phyloP scores from a whole-genome alignment of 2,888 invertebrate species.

The Drosophila subsilvestris region DNA sequence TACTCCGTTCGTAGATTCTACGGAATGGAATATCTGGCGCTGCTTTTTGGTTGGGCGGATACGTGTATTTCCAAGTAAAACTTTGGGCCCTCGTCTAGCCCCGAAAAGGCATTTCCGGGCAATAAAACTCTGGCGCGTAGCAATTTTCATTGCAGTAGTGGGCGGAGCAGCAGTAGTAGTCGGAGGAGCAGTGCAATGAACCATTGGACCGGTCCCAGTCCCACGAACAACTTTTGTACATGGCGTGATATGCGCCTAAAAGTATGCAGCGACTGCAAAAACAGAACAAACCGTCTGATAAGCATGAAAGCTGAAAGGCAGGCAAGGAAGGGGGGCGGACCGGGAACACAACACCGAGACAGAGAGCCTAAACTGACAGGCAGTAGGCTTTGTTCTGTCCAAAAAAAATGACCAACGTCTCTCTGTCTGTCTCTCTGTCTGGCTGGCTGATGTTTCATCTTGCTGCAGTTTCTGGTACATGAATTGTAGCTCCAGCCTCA shows the following conservation, averaged over 20 bases:
- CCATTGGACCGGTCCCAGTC: slow-evolving; percentile 27
- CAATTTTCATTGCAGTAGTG: slow-evolving; percentile 43
- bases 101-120: slow-evolving; percentile 64
- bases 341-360: not conserved
- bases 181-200: slow-evolving; percentile 63
- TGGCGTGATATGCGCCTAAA: slow-evolving; percentile 58
- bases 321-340: not conserved
- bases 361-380: slow-evolving; percentile 21
- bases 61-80: slow-evolving; percentile 8
- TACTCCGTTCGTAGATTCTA: not conserved
- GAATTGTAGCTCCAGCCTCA: not conserved
- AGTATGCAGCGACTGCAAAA: slow-evolving; percentile 50
- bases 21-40: not conserved
- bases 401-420: slow-evolving; percentile 27
- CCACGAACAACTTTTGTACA: slow-evolving; percentile 53
- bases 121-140: slow-evolving; percentile 69
- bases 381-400: slow-evolving; percentile 21
- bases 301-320: slow-evolving; percentile 36
- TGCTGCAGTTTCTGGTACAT: not conserved
- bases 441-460: not conserved
- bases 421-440: slow-evolving; percentile 2
- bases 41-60: not conserved
- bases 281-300: slow-evolving; percentile 49
- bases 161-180: not conserved
- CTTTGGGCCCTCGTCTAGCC: slow-evolving; percentile 40